Evolutionary conservation across 2,113 vertebrate genomes (phyloP), one percentile per base, ranked within the genome.

Genomic region (Chamaea fasciata): DNA sequence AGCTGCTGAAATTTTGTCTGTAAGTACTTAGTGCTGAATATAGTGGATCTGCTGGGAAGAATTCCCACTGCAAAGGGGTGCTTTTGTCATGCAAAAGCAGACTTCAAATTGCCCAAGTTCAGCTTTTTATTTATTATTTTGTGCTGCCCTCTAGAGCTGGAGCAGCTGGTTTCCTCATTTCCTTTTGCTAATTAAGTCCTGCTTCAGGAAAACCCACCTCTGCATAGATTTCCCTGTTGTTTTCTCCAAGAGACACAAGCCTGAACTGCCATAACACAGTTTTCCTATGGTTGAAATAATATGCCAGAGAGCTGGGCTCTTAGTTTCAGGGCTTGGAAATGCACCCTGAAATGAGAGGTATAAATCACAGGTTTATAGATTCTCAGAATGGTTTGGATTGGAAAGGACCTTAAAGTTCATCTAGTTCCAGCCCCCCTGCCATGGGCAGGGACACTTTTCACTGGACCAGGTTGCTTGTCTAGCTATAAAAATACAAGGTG

Each of bases 81-180:
- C 19, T 89, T 87, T 53, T 79, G n/a, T 24, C 27, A 4, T 8
- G 31, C 52, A 39, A 27, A 65, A 35, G 30, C 62, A 8, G 1
- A 78, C 50, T 83, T 83, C 31, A 31, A 55, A 50, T 73, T 44
- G 65, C 11, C 27, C 46, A 46, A 0, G 13, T 46, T 84, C 26
- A 23, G 59, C 39, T 70, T 74, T 83, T 74, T 52, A 95, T 97
- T 94, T 74, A 88, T 96, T 93, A 96, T 78, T 97, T 96, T 69
- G 83, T 96, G 94, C 96, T 97, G 95, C 95, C 96, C 95, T 94
- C 96, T 97, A 96, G 87, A 92, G 95, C 85, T 90, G 44, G 90
- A 95, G 89, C 60, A 94, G 84, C 74, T 47, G 52, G 16, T 77
- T 90, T 80, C 27, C 74, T 60, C 37, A 9, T 10, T 76, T 71